Evolutionary conservation across 2,888 invertebrate genomes (phyloP), one percentile per base, ranked within the genome.

Genomic region (Melanophora roralis): DNA sequence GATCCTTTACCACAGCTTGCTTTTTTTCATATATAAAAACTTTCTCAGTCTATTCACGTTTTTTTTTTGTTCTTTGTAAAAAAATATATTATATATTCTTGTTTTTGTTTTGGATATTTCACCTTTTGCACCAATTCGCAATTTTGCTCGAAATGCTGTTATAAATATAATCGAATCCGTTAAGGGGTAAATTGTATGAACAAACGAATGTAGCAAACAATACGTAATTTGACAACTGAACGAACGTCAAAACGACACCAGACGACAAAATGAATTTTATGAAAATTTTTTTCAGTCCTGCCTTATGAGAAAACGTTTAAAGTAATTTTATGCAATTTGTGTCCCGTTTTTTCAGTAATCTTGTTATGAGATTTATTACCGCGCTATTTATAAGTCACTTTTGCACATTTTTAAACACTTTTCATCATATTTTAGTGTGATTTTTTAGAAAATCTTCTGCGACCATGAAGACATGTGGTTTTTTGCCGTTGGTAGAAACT

Each of bases 401-500:
- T 84, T 82, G 82, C 84, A 85, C 84, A 83, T 83, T 85, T 86
- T 85, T 80, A 85, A 85, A 84, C 85, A 86, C 85, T 87, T 85
- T 87, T 84, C 84, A 87, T 85, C 87, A 88, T 88, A 86, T 85
- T 87, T 84, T 68, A 81, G 82, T 81, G 80, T 83, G 84, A 85
- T 84, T 85, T 84, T 85, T 81, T 81, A 82, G 85, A 87, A 88
- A 85, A 86, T 86, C 86, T 86, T 86, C 85, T 79, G 83, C 84
- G 82, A 85, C 84, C 86, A 85, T 86, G 84, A 85, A 92, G 92
- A 92, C 93, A 93, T 93, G 93, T 92, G 93, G 92, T 92, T 89
- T n/a, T 92, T 81, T 91, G 92, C 92, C 93, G 92, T 92, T 92
- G 87, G 92, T 92, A 92, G 92, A 92, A 92, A 92, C 92, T 92